These are phyloP conservation scores for Chaetorhynchus papuensis DNA, from an alignment of 2,113 vertebrate species.

Conservation along the genomic window DNA sequence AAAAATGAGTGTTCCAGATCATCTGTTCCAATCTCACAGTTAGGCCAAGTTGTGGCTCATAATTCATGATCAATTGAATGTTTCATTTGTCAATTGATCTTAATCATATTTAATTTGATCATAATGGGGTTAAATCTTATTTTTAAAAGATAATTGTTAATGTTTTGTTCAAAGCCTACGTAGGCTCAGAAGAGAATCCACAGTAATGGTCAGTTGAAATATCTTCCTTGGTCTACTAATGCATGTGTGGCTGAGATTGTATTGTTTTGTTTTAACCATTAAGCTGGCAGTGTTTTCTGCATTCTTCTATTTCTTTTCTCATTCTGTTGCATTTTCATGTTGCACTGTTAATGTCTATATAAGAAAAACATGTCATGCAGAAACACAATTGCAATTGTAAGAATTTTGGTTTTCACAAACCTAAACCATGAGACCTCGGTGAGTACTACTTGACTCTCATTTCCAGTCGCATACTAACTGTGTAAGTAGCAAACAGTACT, in stretches of 20 bases:
- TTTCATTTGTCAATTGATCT: slow-evolving; percentile 68
- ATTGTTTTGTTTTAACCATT: slow-evolving; percentile 63
- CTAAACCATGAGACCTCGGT: slow-evolving; percentile 49
- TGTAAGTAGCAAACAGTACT: slow-evolving; percentile 25
- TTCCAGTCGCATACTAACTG: slow-evolving; percentile 53
- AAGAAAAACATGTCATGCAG: slow-evolving; percentile 67
- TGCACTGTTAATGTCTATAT: slow-evolving; percentile 64
- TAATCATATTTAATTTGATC: slow-evolving; percentile 55
- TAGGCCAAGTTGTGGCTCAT: slow-evolving; percentile 48
- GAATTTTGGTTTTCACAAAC: slow-evolving; percentile 23
- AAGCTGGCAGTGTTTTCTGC: slow-evolving; percentile 65
- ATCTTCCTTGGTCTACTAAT: slow-evolving; percentile 76
- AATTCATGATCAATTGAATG: slow-evolving; percentile 60
- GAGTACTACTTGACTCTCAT: slow-evolving; percentile 60
- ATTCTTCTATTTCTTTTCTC: slow-evolving; percentile 70
- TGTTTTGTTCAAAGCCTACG: slow-evolving; percentile 89
- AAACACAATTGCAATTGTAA: slow-evolving; percentile 49
- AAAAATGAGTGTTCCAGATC: background rate
- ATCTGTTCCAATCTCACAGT: slow-evolving; percentile 27
- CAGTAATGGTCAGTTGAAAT: slow-evolving; percentile 91
- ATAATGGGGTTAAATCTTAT: slow-evolving; percentile 71
- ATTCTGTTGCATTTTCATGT: slow-evolving; percentile 72
- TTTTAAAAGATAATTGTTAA: slow-evolving; percentile 68
- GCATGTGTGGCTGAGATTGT: slow-evolving; percentile 73
- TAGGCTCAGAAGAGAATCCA: slow-evolving; percentile 89